Percentiles rank a stretch among this genome's conserved stretches.
Evolutionary conservation across 92 coral and sea anemone genomes (phyloP).

Genomic region (Pocillopora grandis): DNA sequence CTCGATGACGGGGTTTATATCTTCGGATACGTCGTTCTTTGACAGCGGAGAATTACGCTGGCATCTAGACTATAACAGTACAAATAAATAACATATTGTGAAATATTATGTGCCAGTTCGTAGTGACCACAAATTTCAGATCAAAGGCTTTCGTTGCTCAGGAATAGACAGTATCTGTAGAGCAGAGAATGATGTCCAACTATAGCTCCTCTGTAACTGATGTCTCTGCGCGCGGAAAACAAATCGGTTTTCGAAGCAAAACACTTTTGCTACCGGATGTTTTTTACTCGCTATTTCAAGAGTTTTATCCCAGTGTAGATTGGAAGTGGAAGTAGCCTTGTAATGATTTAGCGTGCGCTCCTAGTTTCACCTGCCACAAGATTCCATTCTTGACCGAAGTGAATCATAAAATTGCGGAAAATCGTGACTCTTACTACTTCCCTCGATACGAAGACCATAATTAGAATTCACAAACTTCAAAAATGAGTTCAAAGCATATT

Average conservation of each 20-base stretch:
- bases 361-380: not conserved
- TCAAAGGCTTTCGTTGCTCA: not conserved
- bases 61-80: conserved; percentile 3
- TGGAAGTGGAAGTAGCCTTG: not conserved
- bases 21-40: not conserved
- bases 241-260: not conserved
- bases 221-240: not conserved
- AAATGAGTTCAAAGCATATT: conserved; percentile 14
- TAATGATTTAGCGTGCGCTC: no score
- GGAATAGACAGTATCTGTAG: no score
- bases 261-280: conserved; percentile 7
- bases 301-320: not conserved
- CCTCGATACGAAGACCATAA: not conserved
- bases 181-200: no score
- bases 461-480: conserved; percentile 25
- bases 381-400: no score
- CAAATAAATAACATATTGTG: not conserved
- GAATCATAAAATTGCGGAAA: no score
- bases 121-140: not conserved
- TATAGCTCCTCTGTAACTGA: not conserved
- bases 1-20: not conserved
- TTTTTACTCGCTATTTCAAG: not conserved
- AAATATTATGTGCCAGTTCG: not conserved
- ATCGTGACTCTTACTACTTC: not conserved
- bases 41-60: not conserved